Percentiles rank a stretch among this genome's conserved stretches.
phyloP scores from a whole-genome alignment of 2,888 invertebrate species.

The Parthenolecanium corni region DNA sequence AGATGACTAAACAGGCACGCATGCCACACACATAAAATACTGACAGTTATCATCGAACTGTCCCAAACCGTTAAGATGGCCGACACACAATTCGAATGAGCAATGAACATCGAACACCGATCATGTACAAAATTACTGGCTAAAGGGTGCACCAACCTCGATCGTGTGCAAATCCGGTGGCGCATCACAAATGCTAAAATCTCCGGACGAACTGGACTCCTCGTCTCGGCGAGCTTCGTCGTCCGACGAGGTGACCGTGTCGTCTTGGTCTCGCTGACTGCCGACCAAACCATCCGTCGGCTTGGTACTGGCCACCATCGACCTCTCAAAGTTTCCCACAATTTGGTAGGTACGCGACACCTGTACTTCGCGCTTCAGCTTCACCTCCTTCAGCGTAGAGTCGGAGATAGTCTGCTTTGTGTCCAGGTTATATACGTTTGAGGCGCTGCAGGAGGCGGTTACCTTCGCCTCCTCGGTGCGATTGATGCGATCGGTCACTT shows the following conservation, averaged over 20 bases:
- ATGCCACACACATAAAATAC: no score
- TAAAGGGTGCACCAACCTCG: conserved; percentile 13
- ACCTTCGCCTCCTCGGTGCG: conserved; percentile 20
- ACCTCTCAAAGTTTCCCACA: conserved; percentile 34
- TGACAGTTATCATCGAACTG: no score
- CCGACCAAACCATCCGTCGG: conserved; percentile 50
- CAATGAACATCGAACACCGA: background rate
- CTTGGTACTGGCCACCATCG: conserved; percentile 34
- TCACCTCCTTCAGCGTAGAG: conserved; percentile 33
- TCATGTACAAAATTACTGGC: background rate
- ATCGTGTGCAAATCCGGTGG: background rate
- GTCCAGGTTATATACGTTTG: background rate
- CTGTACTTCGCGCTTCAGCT: conserved; percentile 35
- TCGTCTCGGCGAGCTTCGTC: conserved; percentile 42
- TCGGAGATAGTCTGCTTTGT: background rate
- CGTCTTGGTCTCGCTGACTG: conserved; percentile 50
- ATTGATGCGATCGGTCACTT: conserved; percentile 10
- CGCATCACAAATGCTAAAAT: background rate
- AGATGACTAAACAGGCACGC: no score
- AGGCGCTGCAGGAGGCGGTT: background rate
- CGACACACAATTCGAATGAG: background rate
- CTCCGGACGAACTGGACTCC: conserved; percentile 36
- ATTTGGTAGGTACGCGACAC: conserved; percentile 36
- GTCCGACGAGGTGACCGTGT: conserved; percentile 49
- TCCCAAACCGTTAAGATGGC: background rate